Evolutionary conservation across 1,140 invertebrate genomes (phyloP), one percentile per base, ranked within the genome.

Genomic region (Drosophila obscura): DNA sequence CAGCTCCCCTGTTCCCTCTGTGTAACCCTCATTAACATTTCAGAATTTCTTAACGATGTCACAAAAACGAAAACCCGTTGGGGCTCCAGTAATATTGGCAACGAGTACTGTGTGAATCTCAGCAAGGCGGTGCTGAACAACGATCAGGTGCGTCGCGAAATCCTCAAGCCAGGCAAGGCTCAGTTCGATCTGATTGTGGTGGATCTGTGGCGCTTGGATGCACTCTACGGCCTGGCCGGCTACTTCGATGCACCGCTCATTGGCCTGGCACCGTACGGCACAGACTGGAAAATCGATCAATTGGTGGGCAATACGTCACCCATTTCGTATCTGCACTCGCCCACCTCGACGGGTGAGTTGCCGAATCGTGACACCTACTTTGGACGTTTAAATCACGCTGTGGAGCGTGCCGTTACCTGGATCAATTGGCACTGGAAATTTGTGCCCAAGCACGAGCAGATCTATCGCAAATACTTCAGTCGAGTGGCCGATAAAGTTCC

Each of bases 381-480:
- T 1, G 66, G 66, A 2, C 63, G 66, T 4, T 5, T 69, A 8
- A 3, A 4, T 0, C n/a, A 56, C 11, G 67, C 67, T 69, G 13
- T 69, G 16, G 63, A 49, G 2, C 51, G 19, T 3, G n/a, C 24
- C 0, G 24, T 67, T 0, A 6, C 19, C 4, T 74, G 60, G 69
- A 19, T 59, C 6, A 94, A 94, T 55, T 72, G 78, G 65, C 31
- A 80, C 4, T 79, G 68, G 31, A 13, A 52, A 2, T 57, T 66
- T 9, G 45, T 84, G 15, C 84, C 91, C 0, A 24, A 35, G 4
- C 92, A 93, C 2, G 52, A 77, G 16, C 39, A 69, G 16, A 46
- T 93, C 0, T 80, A 91, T 11, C 72, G 84, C 8, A 73, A 80
- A 57, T 92, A 90, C 41, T 89, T 85, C 1, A 81, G 66, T 4